Base-by-base conservation (phyloP, 1,140 invertebrate genomes). In the Drosophila tsacasi region DNA sequence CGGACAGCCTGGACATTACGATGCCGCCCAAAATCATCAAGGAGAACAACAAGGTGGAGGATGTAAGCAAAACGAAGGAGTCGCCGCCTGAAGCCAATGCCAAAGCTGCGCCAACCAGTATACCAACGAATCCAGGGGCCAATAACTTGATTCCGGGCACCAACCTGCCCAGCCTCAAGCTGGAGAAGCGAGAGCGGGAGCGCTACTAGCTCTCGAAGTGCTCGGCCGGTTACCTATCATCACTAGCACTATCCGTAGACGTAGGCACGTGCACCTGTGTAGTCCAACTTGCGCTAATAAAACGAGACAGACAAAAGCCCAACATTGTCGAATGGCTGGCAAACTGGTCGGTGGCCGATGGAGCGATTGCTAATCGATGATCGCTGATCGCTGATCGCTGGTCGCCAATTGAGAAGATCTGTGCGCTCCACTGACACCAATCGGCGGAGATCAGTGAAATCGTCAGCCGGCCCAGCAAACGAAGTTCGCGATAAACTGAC, bases 1-100 rank as follows among this genome's bases (percentile, higher is more conserved):
- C 86, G 0, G 91, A 92, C 27, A 92, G 89, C 30, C 35, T 92
- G 30, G 91, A 92, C 67, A 92, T 92, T 2, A 92, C 81, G 10
- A 42, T 92, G 65, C 91, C 91, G 21, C 82, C 82, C 13, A 91
- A 79, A 35, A 83, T 87, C 5, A 76, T 87, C 13, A 86, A 74
- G 19, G 90, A 92, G 23, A 30, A 65, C 0, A 92, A 91, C 50
- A 89, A 92, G 52, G 87, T 92, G 19, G 64, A 77, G 40, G 66
- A 54, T 52, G 21, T 23, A 10, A 19, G 13, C 44, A 59, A 21
- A 4, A 49, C 40, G 6, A 67, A 39, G 52, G 32, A 63, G 15
- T 46, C 61, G 19, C 46, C 67, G 52, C 76, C 84, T 1, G 77
- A 74, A 17, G 19, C 58, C 1, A 79, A 86, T 73, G 23, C 54